Evolutionary conservation across 2,797 vertebrate genomes (phyloP).

Genomic region (Columba guinea): DNA sequence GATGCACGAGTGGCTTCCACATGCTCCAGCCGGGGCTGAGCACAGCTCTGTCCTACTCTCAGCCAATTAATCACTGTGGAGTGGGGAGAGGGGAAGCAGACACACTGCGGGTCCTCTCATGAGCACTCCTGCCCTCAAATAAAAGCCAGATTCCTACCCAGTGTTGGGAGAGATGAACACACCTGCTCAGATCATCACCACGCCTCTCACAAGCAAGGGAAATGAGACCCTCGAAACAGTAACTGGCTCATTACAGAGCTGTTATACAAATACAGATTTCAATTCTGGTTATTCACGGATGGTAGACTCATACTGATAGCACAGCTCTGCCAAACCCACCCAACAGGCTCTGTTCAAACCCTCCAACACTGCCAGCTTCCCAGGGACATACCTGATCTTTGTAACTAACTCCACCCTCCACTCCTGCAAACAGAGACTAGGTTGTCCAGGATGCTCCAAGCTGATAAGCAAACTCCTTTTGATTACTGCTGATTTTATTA

Average conservation of each 20-base stretch:
- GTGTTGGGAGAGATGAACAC: neutral
- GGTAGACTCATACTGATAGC: rapidly evolving
- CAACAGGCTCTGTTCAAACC: neutral
- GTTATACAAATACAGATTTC: neutral
- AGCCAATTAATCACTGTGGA: neutral
- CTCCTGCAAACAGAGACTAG: neutral
- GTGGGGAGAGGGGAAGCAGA: neutral
- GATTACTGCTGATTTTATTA: neutral
- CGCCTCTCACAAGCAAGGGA: neutral
- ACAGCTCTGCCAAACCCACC: neutral
- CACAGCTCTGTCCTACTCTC: neutral
- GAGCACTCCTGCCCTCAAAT: neutral
- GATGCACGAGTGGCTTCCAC: neutral
- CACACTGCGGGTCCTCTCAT: neutral
- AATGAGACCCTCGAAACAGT: neutral
- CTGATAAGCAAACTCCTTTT: neutral
- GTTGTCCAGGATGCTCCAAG: neutral
- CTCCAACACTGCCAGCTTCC: neutral
- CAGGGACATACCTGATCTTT: neutral
- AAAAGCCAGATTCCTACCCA: neutral
- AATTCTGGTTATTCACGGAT: neutral
- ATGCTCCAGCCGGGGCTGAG: neutral
- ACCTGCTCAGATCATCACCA: neutral
- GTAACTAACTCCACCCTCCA: neutral
- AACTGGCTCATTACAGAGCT: neutral